Evolutionary conservation across 2,797 vertebrate genomes (phyloP), one percentile per base, ranked within the genome.

Genomic region (Amblyopsis hoosieri): DNA sequence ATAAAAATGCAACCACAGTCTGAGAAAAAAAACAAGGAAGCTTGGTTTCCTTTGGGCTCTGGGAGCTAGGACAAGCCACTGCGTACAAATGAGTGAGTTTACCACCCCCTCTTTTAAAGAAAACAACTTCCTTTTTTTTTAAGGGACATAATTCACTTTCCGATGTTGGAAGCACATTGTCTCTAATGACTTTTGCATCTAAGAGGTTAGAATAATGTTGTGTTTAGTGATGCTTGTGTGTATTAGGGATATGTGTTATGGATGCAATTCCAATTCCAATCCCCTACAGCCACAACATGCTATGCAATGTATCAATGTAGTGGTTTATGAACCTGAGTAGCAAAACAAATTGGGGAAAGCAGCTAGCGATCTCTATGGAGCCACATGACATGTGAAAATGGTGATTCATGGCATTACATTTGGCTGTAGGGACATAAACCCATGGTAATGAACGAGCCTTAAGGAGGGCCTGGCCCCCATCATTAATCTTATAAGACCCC

Each of bases 321-420:
- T 17, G 19, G 14, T 23, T 66, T 64, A 12, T 10, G 1, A 33
- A 14, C 8, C 13, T 57, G 62, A 65, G 69, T 60, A 77, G 71
- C 77, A 88, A 81, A 85, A 79, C 70, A 69, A 74, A 82, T 66
- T 63, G 19, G 73, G 57, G 61, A 78, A 76, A 67, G 69, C 79
- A 82, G 78, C 61, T 52, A 57, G 71, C 54, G 75, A 75, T 68
- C 75, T 74, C 65, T 60, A 57, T 52, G 4, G 42, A 57, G 71
- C 68, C 63, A 10, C 55, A 48, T 52, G 55, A 56, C 58, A 72
- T 19, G 60, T 57, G 61, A 63, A 71, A 71, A 53, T n/a, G 65
- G 79, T 85, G 89, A 90, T 89, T 88, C 87, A 89, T 88, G 79
- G 62, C 12, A 23, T 86, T 90, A 61, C 83, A 74, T 89, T 85